Base-by-base conservation (phyloP, 1,140 invertebrate genomes). In the Harpegnathos saltator region DNA sequence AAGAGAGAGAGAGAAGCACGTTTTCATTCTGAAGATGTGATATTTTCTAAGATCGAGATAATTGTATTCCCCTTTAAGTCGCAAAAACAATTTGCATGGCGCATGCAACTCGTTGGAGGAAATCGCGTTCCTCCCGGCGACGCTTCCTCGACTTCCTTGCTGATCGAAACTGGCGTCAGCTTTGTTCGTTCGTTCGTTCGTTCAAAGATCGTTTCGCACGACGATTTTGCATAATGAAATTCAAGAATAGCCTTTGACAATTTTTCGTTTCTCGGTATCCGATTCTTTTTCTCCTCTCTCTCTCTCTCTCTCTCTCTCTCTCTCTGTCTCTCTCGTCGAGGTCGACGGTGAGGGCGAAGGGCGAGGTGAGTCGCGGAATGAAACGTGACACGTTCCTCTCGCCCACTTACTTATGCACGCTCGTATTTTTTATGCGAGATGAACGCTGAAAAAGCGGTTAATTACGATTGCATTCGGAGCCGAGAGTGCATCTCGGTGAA, bases 381-480 rank as follows among this genome's bases (percentile, higher is more conserved):
- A 77, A 73, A 87, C 62, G 83, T 74, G 59, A 88, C 75, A 88
- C 68, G 52, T 77, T 82, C 58, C 77, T 88, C 71, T 87, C 80
- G 74, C 85, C 75, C 72, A 78, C 78, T 83, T 88, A 73, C 63
- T 90, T 86, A 85, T 84, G 86, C 72, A 84, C 82, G 58, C 86
- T 90, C 82, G 81, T 87, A 84, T 85, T 83, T 91, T 89, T 90
- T 77, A 83, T 86, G 84, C 78, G 75, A 83, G 75, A 84, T 74
- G 66, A 54, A 82, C 77, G 78, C 69, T 89, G 84, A 89, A 90
- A 44, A 88, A 89, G 88, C 83, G 77, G 83, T 83, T 91, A 91
- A 91, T 91, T 91, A 89, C 86, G 84, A 89, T 91, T 85, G 84
- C 87, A 86, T 85, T 86, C 80, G 54, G 71, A 84, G 71, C 44